Percentiles rank a stretch among this genome's conserved stretches.
Conservation (phyloP, 1,140 invertebrate species). For the Gerris buenoi region DNA sequence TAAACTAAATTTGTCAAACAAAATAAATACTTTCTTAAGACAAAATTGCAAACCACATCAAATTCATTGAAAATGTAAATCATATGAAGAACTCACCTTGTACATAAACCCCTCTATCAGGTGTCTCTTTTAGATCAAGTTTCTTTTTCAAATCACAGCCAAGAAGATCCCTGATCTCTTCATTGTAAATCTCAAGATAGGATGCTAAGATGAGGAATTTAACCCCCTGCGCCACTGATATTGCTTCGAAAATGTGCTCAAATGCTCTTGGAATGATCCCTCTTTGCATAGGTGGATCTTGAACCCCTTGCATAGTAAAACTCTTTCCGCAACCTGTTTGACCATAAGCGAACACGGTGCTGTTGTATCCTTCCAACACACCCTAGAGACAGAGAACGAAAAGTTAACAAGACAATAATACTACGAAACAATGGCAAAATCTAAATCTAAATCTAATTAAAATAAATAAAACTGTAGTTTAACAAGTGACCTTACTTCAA, state of each 20-base stretch:
- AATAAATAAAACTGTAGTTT: too few species aligned
- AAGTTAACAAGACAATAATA: too few species aligned
- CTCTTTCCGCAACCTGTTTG: constrained; percentile 75
- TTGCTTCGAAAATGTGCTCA: constrained; percentile 85
- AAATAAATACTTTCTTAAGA: too few species aligned
- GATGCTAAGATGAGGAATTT: constrained; percentile 81
- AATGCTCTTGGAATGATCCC: constrained; percentile 76
- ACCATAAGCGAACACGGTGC: constrained; percentile 75
- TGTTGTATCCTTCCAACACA: constrained; percentile 74
- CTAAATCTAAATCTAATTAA: too few species aligned
- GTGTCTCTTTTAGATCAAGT: constrained; percentile 63
- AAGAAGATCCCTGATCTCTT: constrained; percentile 64
- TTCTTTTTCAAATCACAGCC: constrained; percentile 47
- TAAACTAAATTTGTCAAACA: too few species aligned
- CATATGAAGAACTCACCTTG: constrained; percentile 38
- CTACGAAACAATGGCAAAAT: too few species aligned
- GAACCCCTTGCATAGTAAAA: constrained; percentile 65
- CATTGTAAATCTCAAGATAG: constrained; percentile 89
- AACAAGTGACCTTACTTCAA: constrained; percentile 42
- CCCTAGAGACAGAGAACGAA: too few species aligned
- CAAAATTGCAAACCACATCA: too few species aligned
- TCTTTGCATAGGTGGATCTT: constrained; percentile 35
- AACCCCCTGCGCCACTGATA: constrained; percentile 58
- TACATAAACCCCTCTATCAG: constrained; percentile 68
- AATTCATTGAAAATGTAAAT: too few species aligned